Percentiles rank a stretch among this genome's conserved stretches.
These are phyloP conservation scores for Papilio protenor DNA, from an alignment of 2,888 invertebrate species.

Conservation along the genomic window DNA sequence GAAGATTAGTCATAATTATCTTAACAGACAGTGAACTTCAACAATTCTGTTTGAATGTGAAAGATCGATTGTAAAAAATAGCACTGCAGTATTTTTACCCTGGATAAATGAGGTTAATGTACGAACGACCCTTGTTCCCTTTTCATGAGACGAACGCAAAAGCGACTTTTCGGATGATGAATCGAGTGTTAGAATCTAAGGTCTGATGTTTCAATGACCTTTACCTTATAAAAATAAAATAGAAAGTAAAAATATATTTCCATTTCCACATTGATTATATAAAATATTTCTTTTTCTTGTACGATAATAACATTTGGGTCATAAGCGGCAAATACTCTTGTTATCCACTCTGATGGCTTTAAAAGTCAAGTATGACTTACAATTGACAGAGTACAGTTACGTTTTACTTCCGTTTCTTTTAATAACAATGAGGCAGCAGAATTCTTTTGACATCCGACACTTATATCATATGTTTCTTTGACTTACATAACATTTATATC, in stretches of 20 bases:
- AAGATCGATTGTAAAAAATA: not conserved
- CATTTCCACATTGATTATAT: too few species aligned
- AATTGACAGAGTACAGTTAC: not conserved
- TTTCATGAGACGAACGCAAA: not conserved
- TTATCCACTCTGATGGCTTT: not conserved
- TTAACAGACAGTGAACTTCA: constrained; percentile 1
- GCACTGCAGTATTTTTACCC: not conserved
- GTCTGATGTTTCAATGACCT: not conserved
- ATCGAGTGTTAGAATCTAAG: not conserved
- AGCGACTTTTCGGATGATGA: not conserved
- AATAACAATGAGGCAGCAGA: constrained; percentile 1
- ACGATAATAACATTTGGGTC: too few species aligned
- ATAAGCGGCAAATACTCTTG: not conserved
- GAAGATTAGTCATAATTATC: constrained; percentile 5
- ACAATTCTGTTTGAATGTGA: not conserved
- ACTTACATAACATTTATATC: not conserved
- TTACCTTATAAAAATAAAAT: not conserved
- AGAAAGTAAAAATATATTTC: not conserved
- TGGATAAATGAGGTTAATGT: constrained; percentile 8
- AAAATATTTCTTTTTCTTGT: too few species aligned
- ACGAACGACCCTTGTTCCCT: not conserved
- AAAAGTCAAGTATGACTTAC: not conserved
- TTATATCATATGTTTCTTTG: not conserved
- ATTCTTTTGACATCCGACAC: not conserved
- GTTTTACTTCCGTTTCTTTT: not conserved